Evolutionary conservation across 2,113 vertebrate genomes (phyloP), one percentile per base, ranked within the genome.

Genomic region (Ariopsis seemanni): DNA sequence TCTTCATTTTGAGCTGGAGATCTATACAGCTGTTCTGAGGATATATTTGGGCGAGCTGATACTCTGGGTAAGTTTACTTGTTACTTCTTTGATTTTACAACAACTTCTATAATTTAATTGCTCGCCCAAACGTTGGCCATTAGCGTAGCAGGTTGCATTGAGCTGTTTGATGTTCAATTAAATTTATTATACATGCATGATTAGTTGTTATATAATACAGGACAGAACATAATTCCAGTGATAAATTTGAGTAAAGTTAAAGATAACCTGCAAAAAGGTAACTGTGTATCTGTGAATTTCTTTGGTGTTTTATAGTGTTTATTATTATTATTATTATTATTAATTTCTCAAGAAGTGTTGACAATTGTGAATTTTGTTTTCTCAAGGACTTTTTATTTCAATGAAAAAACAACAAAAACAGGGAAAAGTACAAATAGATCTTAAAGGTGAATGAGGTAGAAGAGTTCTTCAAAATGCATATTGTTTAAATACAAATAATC

Each of bases 281-380:
- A 20, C 20, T 17, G 20, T 62, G 14, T 57, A 57, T 57, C 17
- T 15, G 58, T 62, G 58, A 22, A 25, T 63, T 25, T 63, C 8
- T 25, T 22, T 63, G 7, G 60, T 22, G 4, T 60, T 2, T 63
- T 22, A 62, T 8, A 25, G 60, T 15, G 67, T 5, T 50, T 75
- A 77, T 77, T n/a, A 53, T 77, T n/a, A 77, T 77, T 77, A 52
- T 77, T 77, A 52, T 77, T 77, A 53, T 53, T n/a, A 53, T 52
- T 53, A n/a, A 67, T 27, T 67, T 42, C 17, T 62, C 58, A 58
- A 62, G 12, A 48, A 74, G 63, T 72, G 69, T 48, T 42, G 42
- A 42, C 42, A 42, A 42, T 74, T 17, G 55, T 79, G 48, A 52
- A 14, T 78, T 57, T 81, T 60, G 55, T 60, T 62, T 22, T 20